Evolutionary conservation across 2,113 vertebrate species (phyloP), one percentile per base, ranked within the genome.

Genomic region (Nematolebias whitei): DNA sequence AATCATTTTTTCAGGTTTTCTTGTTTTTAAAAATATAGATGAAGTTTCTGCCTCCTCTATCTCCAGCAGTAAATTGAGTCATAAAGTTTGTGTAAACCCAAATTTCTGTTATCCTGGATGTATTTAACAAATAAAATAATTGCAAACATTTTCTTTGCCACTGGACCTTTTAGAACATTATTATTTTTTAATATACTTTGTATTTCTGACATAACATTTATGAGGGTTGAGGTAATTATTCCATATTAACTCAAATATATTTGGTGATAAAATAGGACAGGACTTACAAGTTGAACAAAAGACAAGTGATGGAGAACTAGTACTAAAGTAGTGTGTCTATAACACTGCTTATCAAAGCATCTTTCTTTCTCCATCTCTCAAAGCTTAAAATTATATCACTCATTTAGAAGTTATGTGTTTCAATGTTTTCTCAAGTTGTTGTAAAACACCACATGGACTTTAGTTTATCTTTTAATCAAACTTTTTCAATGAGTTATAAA

Each of bases 321-420:
- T 63, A 71, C 63, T 60, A 63, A 48, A 58, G 55, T 47, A 26
- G 47, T 61, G 53, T 87, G 82, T 88, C 75, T 82, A 83, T 79
- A 82, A 57, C n/a, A n/a, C n/a, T n/a, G 67, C 61, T 29, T 64
- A 41, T 76, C 41, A 39, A 12, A 2, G 2, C 2, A 39, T 12
- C 9, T 13, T 39, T 10, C 38, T 39, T 13, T 39, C 8, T 10
- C 8, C 38, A 39, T 39, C 12, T 29, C 32, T 35, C 9, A 35
- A 8, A 15, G 15, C 40, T 12, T 39, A 2, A 39, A 12, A 12
- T 39, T 39, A 7, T 39, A 2, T 39, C 12, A 12, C 4, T 39
- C 38, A 12, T 39, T 13, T 7, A 39, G 9, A 41, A 13, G 5
- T 35, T 8, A 35, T 8, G 9, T 35, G 32, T 8, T 10, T 2